A percentile compares a stretch with the other conserved stretches of the same genome.
These are phyloP conservation scores for Acanthisitta chloris DNA, from an alignment of 2,113 vertebrate genomes.

Conservation along the genomic window DNA sequence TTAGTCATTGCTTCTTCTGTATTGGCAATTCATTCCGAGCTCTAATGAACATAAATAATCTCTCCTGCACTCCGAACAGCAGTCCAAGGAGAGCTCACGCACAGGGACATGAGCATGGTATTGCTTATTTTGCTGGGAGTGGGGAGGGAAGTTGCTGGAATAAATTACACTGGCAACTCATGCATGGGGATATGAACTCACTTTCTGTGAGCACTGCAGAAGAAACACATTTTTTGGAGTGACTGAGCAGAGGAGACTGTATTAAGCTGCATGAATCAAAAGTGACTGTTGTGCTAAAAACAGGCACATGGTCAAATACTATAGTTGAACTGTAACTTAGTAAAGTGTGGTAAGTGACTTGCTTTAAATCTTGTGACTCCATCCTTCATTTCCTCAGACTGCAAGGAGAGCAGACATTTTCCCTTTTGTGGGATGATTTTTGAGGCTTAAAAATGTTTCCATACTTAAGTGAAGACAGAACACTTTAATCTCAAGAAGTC, in stretches of 20 bases:
- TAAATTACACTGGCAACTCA: neutral
- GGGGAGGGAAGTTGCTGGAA: neutral
- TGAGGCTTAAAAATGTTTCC: constrained; percentile 62
- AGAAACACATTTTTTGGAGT: constrained; percentile 5
- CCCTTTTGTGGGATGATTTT: constrained; percentile 45
- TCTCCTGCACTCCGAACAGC: neutral
- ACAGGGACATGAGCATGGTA: neutral
- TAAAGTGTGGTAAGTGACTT: constrained; percentile 61
- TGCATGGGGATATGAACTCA: neutral
- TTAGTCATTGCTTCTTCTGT: neutral
- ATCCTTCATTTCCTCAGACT: constrained; percentile 45
- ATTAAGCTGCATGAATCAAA: constrained; percentile 1
- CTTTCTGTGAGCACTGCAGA: neutral
- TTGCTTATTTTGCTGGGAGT: neutral
- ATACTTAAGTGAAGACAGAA: constrained; percentile 54
- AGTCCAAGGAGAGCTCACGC: neutral
- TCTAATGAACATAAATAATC: neutral
- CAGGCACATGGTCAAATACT: constrained; percentile 48
- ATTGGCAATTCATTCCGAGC: neutral
- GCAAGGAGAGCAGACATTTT: constrained; percentile 33
- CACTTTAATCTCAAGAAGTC: constrained; percentile 40
- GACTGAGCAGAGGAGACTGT: neutral
- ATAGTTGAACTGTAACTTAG: constrained; percentile 53
- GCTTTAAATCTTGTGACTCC: constrained; percentile 57
- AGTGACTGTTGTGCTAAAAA: constrained; percentile 46